phyloP scores from a whole-genome alignment of 1,140 invertebrate genomes.

The Drosophila insularis region DNA sequence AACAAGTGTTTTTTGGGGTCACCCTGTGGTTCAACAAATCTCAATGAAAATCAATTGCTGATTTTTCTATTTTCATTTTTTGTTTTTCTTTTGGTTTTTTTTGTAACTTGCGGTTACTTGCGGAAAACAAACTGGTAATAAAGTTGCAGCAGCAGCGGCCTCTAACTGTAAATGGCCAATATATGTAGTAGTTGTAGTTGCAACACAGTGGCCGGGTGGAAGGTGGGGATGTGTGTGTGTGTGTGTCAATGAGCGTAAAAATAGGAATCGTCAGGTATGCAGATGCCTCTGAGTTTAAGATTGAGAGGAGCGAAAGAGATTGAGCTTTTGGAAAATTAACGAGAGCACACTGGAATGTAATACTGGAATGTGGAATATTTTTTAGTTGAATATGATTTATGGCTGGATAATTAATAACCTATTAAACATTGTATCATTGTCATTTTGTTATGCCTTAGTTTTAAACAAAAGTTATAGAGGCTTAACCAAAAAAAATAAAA shows the following conservation, averaged over 20 bases:
- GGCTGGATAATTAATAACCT: too few species aligned
- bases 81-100: conserved; percentile 37
- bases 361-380: too few species aligned
- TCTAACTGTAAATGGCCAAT: conserved; percentile 70
- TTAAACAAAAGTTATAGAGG: too few species aligned
- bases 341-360: conserved; percentile 31
- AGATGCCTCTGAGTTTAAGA: conserved; percentile 22
- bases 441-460: too few species aligned
- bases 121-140: conserved; percentile 47
- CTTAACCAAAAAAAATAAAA: too few species aligned
- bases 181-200: conserved; percentile 12
- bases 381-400: too few species aligned
- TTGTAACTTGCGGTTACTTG: conserved; percentile 27
- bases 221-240: conserved; percentile 23
- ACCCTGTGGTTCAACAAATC: conserved; percentile 51
- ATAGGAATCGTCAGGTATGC: conserved; percentile 19
- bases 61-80: conserved; percentile 35
- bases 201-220: not conserved
- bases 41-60: conserved; percentile 60
- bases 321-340: conserved; percentile 17
- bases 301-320: not conserved
- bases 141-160: conserved; percentile 46
- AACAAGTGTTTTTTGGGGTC: conserved; percentile 22
- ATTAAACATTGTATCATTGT: too few species aligned
- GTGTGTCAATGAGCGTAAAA: conserved; percentile 40